Evolutionary conservation across 2,888 invertebrate genomes (phyloP).

Genomic region (Scaptomyza cyrtandrae): DNA sequence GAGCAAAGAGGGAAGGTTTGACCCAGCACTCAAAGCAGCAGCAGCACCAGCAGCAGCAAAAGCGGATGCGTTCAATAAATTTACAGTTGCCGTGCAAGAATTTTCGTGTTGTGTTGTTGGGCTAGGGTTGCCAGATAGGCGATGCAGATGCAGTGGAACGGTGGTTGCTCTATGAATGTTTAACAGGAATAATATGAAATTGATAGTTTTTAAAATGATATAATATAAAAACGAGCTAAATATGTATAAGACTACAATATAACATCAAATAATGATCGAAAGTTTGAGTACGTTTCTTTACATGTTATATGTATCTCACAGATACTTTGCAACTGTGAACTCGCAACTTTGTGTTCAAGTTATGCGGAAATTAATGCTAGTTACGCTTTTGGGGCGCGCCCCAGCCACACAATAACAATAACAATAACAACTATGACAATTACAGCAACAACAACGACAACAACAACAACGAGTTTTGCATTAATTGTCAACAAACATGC

Average conservation of each 20-base stretch:
- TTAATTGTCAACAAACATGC: slow-evolving; percentile 79
- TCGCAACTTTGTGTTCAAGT: slow-evolving; percentile 32
- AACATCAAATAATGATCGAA: no score
- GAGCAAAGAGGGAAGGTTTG: slow-evolving; percentile 14
- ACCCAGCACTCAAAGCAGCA: slow-evolving; percentile 42
- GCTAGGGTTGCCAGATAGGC: slow-evolving; percentile 22
- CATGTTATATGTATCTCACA: not conserved
- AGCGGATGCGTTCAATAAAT: slow-evolving; percentile 70
- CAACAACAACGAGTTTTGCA: slow-evolving; percentile 34
- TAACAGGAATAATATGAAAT: no score
- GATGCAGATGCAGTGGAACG: not conserved
- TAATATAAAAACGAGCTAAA: no score
- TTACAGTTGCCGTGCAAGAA: slow-evolving; percentile 66
- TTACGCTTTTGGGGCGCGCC: slow-evolving; percentile 50
- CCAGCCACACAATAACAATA: slow-evolving; percentile 37
- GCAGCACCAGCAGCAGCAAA: not conserved
- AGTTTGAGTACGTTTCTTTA: no score
- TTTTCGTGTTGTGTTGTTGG: slow-evolving; percentile 18
- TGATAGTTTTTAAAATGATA: no score
- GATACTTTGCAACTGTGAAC: slow-evolving; percentile 4
- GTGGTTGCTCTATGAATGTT: not conserved
- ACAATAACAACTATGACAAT: slow-evolving; percentile 19
- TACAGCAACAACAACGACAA: slow-evolving; percentile 27
- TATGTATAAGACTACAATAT: not conserved
- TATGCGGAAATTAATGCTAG: slow-evolving; percentile 72